phyloP scores from a whole-genome alignment of 1,140 invertebrate genomes.

The Drosophila lacertosa region DNA sequence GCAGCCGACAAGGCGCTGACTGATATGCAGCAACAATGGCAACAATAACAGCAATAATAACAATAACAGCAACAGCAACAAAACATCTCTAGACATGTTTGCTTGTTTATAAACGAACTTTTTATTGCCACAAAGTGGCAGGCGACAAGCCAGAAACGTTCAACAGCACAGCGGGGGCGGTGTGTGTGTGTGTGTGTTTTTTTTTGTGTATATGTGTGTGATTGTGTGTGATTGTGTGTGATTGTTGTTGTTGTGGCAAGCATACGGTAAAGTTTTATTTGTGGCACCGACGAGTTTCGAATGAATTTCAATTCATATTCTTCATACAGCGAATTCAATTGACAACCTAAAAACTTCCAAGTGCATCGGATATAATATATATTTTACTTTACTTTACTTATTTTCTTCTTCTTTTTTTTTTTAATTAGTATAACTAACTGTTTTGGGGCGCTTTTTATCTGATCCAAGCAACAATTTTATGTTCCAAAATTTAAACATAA shows the following conservation, averaged over 20 bases:
- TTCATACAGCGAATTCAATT: constrained; percentile 32
- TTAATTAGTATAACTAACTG: too few species aligned
- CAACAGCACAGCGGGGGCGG: constrained; percentile 14
- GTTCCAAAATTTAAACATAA: too few species aligned
- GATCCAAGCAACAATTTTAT: too few species aligned
- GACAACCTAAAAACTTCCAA: constrained; percentile 39
- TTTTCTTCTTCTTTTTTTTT: too few species aligned
- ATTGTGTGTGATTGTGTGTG: not conserved
- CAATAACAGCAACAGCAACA: constrained; percentile 20
- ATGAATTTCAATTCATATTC: constrained; percentile 35
- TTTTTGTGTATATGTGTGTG: constrained; percentile 15
- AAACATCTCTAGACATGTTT: constrained; percentile 58
- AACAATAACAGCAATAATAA: constrained; percentile 31
- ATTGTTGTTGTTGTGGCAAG: constrained; percentile 11
- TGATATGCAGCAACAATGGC: constrained; percentile 59
- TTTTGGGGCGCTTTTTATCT: too few species aligned
- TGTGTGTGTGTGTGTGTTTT: not conserved
- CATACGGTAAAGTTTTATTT: constrained; percentile 38
- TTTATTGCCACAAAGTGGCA: constrained; percentile 72
- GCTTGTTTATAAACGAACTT: constrained; percentile 75
- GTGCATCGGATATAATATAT: constrained; percentile 13
- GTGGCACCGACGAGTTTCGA: constrained; percentile 20
- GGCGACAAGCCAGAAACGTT: constrained; percentile 60
- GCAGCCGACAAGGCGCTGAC: constrained; percentile 66
- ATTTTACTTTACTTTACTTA: constrained; percentile 26